Conservation (phyloP, 2,113 vertebrate genomes). For the Pituophis catenifer region DNA sequence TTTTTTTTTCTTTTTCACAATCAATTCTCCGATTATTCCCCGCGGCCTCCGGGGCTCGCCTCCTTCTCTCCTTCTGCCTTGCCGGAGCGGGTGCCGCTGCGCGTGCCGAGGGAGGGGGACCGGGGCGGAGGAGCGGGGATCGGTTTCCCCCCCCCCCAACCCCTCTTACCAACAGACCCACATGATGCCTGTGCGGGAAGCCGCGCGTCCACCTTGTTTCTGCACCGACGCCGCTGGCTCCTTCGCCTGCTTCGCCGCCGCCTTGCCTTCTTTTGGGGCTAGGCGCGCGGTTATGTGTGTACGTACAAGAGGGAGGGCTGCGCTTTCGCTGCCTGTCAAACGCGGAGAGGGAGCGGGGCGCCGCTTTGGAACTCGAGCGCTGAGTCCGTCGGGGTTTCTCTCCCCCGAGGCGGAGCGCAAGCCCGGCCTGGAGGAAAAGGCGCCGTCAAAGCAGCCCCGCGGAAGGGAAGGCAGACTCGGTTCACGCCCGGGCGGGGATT, state of each 20-base stretch:
- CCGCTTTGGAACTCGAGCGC: neutral
- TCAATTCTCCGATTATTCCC: conserved; percentile 1
- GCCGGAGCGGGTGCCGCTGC: neutral
- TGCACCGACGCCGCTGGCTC: neutral
- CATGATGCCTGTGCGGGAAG: conserved; percentile 18
- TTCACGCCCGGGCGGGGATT: neutral
- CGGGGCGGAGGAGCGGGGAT: neutral
- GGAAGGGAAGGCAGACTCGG: neutral
- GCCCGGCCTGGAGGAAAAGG: neutral
- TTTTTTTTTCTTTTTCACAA: neutral
- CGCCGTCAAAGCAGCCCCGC: neutral
- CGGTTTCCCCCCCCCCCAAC: neutral
- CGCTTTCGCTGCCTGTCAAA: conserved; percentile 37
- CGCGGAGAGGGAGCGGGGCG: neutral
- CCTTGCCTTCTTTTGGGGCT: neutral
- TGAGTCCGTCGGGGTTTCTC: neutral
- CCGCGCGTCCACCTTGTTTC: neutral
- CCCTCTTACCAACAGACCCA: conserved; percentile 17
- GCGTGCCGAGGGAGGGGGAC: neutral
- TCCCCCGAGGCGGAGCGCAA: neutral
- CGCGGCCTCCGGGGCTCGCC: conserved; percentile 29
- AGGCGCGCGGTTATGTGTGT: too few species aligned
- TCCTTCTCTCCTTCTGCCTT: neutral
- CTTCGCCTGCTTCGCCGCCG: neutral
- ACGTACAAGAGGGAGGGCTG: neutral